Evolutionary conservation across 2,797 vertebrate genomes (phyloP).

Genomic region (Neoniphon sammara): DNA sequence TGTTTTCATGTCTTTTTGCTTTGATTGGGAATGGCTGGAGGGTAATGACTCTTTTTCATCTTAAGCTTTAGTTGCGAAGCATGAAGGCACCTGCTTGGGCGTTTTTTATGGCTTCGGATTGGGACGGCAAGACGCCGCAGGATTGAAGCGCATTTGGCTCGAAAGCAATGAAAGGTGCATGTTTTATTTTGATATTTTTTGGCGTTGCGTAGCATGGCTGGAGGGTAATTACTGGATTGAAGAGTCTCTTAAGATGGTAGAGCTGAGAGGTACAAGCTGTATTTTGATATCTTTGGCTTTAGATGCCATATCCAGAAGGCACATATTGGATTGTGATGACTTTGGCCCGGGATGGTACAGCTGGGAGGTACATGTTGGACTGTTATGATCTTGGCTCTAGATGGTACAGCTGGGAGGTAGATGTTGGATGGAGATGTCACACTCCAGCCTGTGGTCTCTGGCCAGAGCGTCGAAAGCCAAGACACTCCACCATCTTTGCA

Average conservation of each 20-base stretch:
- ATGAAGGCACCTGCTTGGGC: too few species aligned
- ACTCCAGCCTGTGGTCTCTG: slow-evolving; percentile 31
- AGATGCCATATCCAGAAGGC: slow-evolving; percentile 42
- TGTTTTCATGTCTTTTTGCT: slow-evolving; percentile 19
- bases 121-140: too few species aligned
- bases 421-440: slow-evolving; percentile 56
- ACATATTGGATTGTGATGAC: slow-evolving; percentile 42
- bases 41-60: slow-evolving; percentile 12
- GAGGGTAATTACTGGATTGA: slow-evolving; percentile 32
- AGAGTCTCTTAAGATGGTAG: slow-evolving; percentile 35
- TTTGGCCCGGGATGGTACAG: slow-evolving; percentile 35
- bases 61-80: slow-evolving; percentile 3
- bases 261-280: slow-evolving; percentile 24
- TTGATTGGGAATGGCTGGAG: slow-evolving; percentile 10
- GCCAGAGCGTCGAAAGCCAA: slow-evolving; percentile 44
- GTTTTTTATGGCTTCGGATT: too few species aligned
- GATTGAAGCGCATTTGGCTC: too few species aligned
- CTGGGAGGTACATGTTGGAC: slow-evolving; percentile 35
- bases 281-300: slow-evolving; percentile 49
- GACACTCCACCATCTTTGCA: slow-evolving; percentile 38
- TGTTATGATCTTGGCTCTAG: slow-evolving; percentile 30
- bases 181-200: slow-evolving; percentile 24
- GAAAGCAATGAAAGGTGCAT: slow-evolving; percentile 9
- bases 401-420: slow-evolving; percentile 47
- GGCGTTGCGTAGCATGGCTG: slow-evolving; percentile 10